Conservation (phyloP, 2,888 invertebrate genomes). For the Zhuqinia jingwanae region DNA sequence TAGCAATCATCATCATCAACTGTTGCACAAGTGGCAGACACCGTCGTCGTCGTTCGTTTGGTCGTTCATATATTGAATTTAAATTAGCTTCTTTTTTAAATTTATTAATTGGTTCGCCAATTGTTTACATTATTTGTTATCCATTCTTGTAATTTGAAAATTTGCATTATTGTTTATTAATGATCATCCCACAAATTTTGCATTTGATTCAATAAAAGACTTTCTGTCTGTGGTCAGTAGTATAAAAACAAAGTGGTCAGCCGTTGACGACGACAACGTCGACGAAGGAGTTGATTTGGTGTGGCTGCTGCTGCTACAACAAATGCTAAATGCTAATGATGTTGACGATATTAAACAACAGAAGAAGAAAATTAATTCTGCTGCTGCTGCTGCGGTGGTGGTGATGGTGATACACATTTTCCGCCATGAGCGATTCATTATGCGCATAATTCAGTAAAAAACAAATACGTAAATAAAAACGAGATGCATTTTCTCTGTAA, state of each 20-base stretch:
- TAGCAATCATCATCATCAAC: background rate
- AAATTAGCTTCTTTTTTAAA: slow-evolving; percentile 25
- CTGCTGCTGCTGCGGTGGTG: slow-evolving; percentile 10
- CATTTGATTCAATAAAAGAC: slow-evolving; percentile 35
- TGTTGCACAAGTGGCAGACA: background rate
- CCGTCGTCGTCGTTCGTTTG: background rate
- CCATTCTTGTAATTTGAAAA: background rate
- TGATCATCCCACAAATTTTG: background rate
- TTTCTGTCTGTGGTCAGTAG: slow-evolving; percentile 51
- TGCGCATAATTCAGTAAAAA: slow-evolving; percentile 14
- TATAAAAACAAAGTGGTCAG: no score
- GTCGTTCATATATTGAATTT: slow-evolving; percentile 29
- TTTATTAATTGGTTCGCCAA: slow-evolving; percentile 21
- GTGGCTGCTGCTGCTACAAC: slow-evolving; percentile 6
- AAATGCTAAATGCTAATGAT: background rate
- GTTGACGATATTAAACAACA: background rate
- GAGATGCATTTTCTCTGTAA: background rate
- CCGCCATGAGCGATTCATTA: slow-evolving; percentile 37
- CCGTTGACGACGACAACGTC: background rate
- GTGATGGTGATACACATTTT: slow-evolving; percentile 18
- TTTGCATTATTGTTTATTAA: background rate
- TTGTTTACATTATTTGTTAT: background rate
- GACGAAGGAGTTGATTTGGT: slow-evolving; percentile 23
- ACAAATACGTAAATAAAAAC: slow-evolving; percentile 12
- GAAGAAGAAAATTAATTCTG: no score